Conservation (phyloP, 2,797 vertebrate genomes). For the Amazonetta brasiliensis region DNA sequence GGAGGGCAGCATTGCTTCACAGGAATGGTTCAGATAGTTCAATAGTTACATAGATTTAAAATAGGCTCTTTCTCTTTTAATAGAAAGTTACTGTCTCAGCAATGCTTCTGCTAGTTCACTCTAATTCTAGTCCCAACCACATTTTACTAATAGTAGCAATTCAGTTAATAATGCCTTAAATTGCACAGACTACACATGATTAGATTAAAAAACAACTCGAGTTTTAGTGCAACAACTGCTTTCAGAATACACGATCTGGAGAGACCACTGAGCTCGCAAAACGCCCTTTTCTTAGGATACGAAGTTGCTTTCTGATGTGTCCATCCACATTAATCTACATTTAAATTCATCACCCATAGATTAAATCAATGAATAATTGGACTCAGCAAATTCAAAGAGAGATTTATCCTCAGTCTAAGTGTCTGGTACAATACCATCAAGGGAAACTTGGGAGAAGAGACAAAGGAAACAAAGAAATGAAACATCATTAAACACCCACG, state of each 20-base stretch:
- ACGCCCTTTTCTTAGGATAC: not conserved
- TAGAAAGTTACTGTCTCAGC: not conserved
- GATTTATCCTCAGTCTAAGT: not conserved
- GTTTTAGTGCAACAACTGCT: not conserved
- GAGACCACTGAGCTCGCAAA: not conserved
- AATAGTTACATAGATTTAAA: not conserved
- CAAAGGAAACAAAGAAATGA: not conserved
- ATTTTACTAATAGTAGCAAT: constrained; percentile 10
- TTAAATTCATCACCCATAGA: not conserved
- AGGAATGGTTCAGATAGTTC: not conserved
- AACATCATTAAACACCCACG: not conserved
- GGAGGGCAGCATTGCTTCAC: constrained; percentile 63
- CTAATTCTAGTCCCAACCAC: constrained; percentile 7
- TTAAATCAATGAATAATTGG: not conserved
- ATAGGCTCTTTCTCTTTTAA: not conserved
- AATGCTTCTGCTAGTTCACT: not conserved
- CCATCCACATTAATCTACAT: not conserved
- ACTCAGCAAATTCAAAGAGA: not conserved
- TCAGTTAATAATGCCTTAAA: constrained; percentile 14
- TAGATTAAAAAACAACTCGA: not conserved
- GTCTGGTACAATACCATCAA: not conserved
- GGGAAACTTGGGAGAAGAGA: not conserved
- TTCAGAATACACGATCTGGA: not conserved
- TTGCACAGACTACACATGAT: not conserved
- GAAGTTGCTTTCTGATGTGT: not conserved